These are phyloP conservation scores for Pseudorasbora parva DNA, from an alignment of 2,113 vertebrate species.

Conservation along the genomic window DNA sequence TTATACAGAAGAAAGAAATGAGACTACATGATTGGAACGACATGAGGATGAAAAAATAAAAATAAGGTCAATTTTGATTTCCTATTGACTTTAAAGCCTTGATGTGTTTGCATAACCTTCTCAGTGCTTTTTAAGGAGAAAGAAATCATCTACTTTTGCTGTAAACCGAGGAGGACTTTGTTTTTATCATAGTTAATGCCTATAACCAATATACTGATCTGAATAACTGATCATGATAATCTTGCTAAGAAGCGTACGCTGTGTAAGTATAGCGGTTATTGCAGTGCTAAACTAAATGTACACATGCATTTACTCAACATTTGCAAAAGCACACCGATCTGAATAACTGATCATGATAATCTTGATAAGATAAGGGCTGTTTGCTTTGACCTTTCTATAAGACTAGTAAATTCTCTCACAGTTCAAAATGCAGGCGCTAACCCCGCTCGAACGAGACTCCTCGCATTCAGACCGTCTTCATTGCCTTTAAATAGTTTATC, in stretches of 20 bases:
- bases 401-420: neutral
- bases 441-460: neutral
- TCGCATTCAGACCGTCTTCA: neutral
- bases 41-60: neutral
- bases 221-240: neutral
- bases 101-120: neutral
- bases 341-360: neutral
- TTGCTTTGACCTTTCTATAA: neutral
- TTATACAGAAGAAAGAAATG: neutral
- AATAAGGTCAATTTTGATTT: neutral
- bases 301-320: too few species aligned
- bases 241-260: too few species aligned
- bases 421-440: neutral
- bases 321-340: neutral
- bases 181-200: neutral
- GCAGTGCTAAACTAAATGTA: too few species aligned
- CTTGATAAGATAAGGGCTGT: neutral
- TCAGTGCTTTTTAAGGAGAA: neutral
- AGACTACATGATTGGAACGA: neutral
- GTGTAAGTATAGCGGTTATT: too few species aligned
- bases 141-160: neutral
- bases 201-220: neutral
- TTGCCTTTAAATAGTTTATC: constrained; percentile 18
- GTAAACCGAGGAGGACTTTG: neutral
- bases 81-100: neutral